Percentiles rank a stretch among this genome's conserved stretches.
phyloP scores from a whole-genome alignment of 1,140 invertebrate genomes.

The Neodiprion virginianus region DNA sequence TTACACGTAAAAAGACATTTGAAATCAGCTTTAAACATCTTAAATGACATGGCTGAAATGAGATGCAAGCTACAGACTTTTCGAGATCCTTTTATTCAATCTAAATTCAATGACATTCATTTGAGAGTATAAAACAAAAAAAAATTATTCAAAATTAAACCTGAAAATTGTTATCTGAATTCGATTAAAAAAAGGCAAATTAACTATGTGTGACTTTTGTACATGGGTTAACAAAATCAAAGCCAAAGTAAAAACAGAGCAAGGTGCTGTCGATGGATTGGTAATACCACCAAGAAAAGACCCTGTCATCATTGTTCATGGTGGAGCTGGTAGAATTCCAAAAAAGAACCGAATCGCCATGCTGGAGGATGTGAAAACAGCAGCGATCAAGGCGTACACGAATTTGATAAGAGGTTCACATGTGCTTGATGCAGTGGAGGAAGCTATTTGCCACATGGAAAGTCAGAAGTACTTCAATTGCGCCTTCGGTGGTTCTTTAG shows the following conservation, averaged over 20 bases:
- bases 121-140: not conserved
- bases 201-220: constrained; percentile 37
- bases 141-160: constrained; percentile 13
- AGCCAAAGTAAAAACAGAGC: not conserved
- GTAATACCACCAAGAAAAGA: constrained; percentile 3
- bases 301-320: constrained; percentile 35
- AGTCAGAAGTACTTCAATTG: constrained; percentile 19
- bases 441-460: constrained; percentile 27
- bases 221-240: constrained; percentile 27
- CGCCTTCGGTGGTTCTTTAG: constrained; percentile 5
- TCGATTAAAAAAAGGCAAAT: not conserved
- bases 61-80: too few species aligned
- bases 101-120: not conserved
- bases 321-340: constrained; percentile 35
- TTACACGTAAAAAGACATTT: too few species aligned
- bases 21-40: too few species aligned
- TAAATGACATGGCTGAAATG: too few species aligned
- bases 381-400: constrained; percentile 28
- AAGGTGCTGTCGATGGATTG: not conserved
- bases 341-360: constrained; percentile 22
- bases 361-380: constrained; percentile 36
- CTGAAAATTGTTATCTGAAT: not conserved
- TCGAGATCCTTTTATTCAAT: not conserved
- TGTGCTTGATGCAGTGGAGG: constrained; percentile 11
- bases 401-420: constrained; percentile 27